phyloP scores from a whole-genome alignment of 2,888 invertebrate species.

The Nomada lathburiana region DNA sequence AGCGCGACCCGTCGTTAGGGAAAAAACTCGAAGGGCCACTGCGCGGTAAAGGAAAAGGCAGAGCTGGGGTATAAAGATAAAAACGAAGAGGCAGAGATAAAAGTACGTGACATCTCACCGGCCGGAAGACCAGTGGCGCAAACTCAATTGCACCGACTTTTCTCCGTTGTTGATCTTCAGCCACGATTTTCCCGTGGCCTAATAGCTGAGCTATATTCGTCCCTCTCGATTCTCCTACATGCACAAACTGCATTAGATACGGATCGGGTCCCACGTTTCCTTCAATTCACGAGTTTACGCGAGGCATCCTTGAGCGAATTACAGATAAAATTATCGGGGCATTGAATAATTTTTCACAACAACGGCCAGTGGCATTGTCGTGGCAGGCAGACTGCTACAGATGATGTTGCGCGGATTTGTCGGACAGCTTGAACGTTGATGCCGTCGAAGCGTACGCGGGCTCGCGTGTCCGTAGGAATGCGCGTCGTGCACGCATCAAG shows the following conservation, averaged over 20 bases:
- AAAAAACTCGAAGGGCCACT: background rate
- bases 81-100: constrained; percentile 35
- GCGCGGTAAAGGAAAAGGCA: background rate
- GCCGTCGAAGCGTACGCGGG: background rate
- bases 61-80: background rate
- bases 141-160: constrained; percentile 72
- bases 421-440: constrained; percentile 12
- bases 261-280: constrained; percentile 21
- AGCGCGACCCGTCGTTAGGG: constrained; percentile 10
- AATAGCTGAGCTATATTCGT: constrained; percentile 57
- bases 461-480: constrained; percentile 8
- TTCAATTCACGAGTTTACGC: constrained; percentile 19
- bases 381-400: constrained; percentile 3
- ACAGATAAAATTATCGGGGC: constrained; percentile 30
- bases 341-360: constrained; percentile 16
- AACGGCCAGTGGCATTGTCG: constrained; percentile 7
- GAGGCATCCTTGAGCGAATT: constrained; percentile 22
- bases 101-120: constrained; percentile 65
- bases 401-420: constrained; percentile 3
- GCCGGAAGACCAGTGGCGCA: constrained; percentile 66
- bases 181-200: constrained; percentile 69
- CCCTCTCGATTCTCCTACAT: constrained; percentile 27
- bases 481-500: background rate
- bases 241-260: constrained; percentile 11
- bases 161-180: constrained; percentile 73